phyloP scores from a whole-genome alignment of 2,797 vertebrate genomes.

The Myotis planiceps region DNA sequence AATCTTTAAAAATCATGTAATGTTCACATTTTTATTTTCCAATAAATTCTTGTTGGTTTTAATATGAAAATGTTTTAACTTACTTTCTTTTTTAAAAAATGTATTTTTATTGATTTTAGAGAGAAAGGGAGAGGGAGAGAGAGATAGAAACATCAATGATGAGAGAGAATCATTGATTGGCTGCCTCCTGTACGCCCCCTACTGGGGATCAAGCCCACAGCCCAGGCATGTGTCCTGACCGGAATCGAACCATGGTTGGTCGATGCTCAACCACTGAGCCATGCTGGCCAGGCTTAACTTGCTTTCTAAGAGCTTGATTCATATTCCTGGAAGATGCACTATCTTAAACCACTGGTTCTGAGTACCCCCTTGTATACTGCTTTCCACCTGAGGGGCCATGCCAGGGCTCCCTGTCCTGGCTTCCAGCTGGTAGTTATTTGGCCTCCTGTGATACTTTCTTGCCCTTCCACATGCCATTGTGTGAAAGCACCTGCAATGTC shows the following conservation, averaged over 20 bases:
- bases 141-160: too few relatives aligned
- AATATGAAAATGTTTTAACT: not conserved
- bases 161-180: too few relatives aligned
- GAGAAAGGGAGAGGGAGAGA: too few relatives aligned
- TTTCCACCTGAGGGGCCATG: fast-evolving
- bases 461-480: not conserved
- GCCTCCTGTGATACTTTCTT: not conserved
- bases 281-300: too few relatives aligned
- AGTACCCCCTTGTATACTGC: too few relatives aligned
- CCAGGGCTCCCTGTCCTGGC: not conserved
- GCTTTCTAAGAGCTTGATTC: not conserved
- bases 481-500: not conserved
- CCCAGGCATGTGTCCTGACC: too few relatives aligned
- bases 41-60: not conserved
- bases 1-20: not conserved
- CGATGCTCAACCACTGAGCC: too few relatives aligned
- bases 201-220: too few relatives aligned
- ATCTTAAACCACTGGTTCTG: not conserved
- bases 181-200: too few relatives aligned
- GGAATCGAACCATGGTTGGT: too few relatives aligned
- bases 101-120: too few relatives aligned
- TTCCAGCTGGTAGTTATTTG: not conserved
- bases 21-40: not conserved
- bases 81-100: not conserved
- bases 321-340: not conserved